Conservation (phyloP, 2,113 vertebrate genomes). For the Aptenodytes forsteri region DNA sequence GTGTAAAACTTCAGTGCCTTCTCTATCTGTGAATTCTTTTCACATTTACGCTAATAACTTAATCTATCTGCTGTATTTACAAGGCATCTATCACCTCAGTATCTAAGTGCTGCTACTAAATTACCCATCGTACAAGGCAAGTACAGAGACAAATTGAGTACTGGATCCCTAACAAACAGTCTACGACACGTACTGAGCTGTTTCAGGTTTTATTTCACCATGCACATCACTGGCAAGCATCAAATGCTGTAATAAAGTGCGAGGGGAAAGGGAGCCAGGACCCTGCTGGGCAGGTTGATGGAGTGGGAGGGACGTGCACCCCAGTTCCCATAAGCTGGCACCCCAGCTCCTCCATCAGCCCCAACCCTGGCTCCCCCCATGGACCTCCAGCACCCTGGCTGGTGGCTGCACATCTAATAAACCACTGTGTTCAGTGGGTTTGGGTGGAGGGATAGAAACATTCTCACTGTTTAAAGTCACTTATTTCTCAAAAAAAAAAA, state of each 20-base stretch:
- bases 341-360: not conserved
- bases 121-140: not conserved
- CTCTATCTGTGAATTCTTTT: not conserved
- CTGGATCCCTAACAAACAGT: not conserved
- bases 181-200: not conserved
- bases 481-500: not conserved
- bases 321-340: not conserved
- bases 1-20: not conserved
- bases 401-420: not conserved
- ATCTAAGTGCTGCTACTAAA: not conserved
- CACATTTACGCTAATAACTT: not conserved
- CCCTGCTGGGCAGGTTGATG: not conserved
- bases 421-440: not conserved
- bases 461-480: not conserved
- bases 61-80: not conserved
- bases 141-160: not conserved
- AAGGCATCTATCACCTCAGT: not conserved
- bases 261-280: not conserved
- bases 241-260: not conserved
- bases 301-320: not conserved
- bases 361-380: rapidly evolving
- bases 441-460: not conserved
- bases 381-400: not conserved
- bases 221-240: not conserved
- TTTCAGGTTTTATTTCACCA: not conserved